These are phyloP conservation scores for Caenorhabditis sulstoni DNA, from an alignment of 2,888 invertebrate genomes.

Conservation along the genomic window DNA sequence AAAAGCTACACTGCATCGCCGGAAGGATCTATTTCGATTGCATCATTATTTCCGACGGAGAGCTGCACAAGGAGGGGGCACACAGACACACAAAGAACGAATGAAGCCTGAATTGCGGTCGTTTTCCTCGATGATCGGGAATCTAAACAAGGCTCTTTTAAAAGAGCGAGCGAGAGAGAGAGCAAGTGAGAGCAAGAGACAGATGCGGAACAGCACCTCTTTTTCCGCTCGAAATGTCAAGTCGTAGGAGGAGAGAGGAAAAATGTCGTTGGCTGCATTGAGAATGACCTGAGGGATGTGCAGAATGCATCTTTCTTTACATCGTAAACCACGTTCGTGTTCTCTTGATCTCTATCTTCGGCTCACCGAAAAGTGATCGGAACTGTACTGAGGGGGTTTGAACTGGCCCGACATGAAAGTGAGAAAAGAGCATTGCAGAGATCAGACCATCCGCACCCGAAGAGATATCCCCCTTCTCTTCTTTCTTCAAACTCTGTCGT, in stretches of 20 bases:
- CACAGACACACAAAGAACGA: conserved; percentile 45
- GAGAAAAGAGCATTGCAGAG: conserved; percentile 34
- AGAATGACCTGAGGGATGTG: conserved; percentile 27
- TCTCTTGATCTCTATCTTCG: conserved; percentile 34
- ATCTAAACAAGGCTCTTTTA: conserved; percentile 44
- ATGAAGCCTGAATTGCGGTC: conserved; percentile 31
- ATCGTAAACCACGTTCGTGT: not conserved
- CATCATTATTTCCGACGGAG: conserved; percentile 47
- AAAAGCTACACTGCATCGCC: conserved; percentile 24
- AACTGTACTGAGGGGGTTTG: not conserved
- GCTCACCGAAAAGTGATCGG: not conserved
- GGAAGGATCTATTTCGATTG: conserved; percentile 50
- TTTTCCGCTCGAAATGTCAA: conserved; percentile 29
- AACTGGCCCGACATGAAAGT: no score
- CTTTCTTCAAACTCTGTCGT: not conserved
- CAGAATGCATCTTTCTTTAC: not conserved
- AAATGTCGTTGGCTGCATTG: conserved; percentile 35
- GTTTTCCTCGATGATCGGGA: conserved; percentile 47
- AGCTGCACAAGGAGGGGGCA: conserved; percentile 35
- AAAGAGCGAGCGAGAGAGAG: conserved; percentile 2
- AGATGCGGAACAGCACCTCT: conserved; percentile 23
- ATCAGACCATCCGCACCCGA: conserved; percentile 28
- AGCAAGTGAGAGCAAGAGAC: conserved; percentile 1
- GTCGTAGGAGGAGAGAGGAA: conserved; percentile 3
- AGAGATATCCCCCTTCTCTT: conserved; percentile 39